Evolutionary conservation across 92 coral and sea anemone genomes (phyloP), one percentile per base, ranked within the genome.

Genomic region (Palythoa grandis): DNA sequence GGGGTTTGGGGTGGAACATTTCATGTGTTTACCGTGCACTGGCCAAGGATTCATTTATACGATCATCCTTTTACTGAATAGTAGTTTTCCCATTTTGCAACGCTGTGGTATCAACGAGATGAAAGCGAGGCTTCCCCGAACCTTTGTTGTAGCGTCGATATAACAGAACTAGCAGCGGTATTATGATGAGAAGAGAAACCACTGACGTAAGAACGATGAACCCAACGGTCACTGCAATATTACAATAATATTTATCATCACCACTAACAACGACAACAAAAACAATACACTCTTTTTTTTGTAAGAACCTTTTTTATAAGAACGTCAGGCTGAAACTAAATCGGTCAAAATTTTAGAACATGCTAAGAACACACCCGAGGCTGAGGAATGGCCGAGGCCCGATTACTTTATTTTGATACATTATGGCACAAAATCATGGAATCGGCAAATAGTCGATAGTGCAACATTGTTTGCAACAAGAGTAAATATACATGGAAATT

Each of bases 171-270:
- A 69, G n/a, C 15, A 69, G 74, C 14, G 74, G 74, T 69, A 69
- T 37, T 19, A 69, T 47, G 47, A 69, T 69, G 16, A 69, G 74
- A 69, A 69, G 74, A 29, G 43, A 29, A 5, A 69, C 74, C 19
- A 69, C 74, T 69, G 74, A 29, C 9, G 74, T 69, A 6, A 69
- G 47, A 25, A 69, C 47, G 7, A 69, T 69, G 74, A 69, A 69
- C 47, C 74, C 74, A 29, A 15, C 11, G 43, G 74, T 69, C 74
- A 69, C 74, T 69, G 74, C 37, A 76, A 76, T 76, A 63, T 23
- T 19, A 63, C 69, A 63, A 63, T 12, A 60, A 16, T 1, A 63
- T 17, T 19, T 63, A 16, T 15, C 20, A 14, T 15, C 8, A 61
- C 16, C 17, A 60, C 3, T 14, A 61, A 16, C 9, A 61, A 16